These are phyloP conservation scores for Drosophila eohydei DNA, from an alignment of 2,888 invertebrate genomes.

Conservation along the genomic window DNA sequence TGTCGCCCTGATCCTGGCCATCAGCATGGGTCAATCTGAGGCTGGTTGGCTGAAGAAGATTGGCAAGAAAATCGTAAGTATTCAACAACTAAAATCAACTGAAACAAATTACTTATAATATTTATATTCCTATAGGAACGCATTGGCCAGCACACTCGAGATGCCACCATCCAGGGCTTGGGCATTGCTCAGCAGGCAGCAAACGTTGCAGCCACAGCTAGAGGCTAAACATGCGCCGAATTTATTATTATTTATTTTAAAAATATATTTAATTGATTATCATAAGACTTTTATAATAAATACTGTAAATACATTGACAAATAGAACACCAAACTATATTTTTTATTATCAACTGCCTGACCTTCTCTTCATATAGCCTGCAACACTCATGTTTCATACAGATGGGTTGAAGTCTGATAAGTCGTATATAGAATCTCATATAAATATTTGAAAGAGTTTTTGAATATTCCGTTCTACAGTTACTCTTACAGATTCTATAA, in stretches of 20 bases:
- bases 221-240: conserved; percentile 45
- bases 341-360: no score
- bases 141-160: conserved; percentile 75
- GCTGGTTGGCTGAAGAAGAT: conserved; percentile 75
- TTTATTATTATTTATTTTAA: neutral
- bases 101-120: neutral
- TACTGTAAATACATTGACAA: neutral
- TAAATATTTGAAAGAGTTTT: no score
- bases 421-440: no score
- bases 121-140: conserved; percentile 61
- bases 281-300: neutral
- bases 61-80: conserved; percentile 78
- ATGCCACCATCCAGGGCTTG: conserved; percentile 74
- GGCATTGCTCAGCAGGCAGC: conserved; percentile 76
- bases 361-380: no score
- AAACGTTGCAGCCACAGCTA: conserved; percentile 74
- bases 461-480: no score
- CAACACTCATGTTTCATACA: no score
- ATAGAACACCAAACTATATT: no score
- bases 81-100: rapidly evolving
- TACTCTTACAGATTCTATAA: no score
- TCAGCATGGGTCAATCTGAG: conserved; percentile 69
- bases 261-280: conserved; percentile 19
- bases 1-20: conserved; percentile 66
- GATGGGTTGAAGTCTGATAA: no score